Base-by-base conservation (phyloP, 2,888 invertebrate species). In the Cylindroiulus punctatus region DNA sequence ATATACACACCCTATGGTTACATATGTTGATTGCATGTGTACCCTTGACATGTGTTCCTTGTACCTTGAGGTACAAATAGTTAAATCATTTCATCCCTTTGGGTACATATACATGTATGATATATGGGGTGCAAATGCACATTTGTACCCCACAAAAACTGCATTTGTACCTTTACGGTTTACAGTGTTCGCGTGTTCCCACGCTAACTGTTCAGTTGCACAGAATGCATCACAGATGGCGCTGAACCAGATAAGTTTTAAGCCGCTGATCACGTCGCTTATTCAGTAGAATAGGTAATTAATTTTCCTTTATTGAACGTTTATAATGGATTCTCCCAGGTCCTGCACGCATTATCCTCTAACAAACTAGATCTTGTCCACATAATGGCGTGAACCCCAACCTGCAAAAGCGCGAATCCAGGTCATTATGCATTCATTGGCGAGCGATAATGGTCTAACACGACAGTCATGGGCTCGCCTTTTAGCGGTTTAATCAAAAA, bases 391-490 rank as follows among this genome's bases (percentile, higher is more conserved):
- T 22, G 26, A 65, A 65, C 10, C 22, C 10, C 22, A 22, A 7
- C 26, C 65, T 22, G 22, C 22, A 65, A 65, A 65, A 65, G 65
- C 65, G n/a, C 65, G 65, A 65, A 65, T 65, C 26, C 65, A 65
- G 65, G 65, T 65, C 65, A 65, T 26, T 65, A 65, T 26, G 26
- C 65, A 26, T 22, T 17, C 57, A 57, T 57, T 57, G 5, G n/a
- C 57, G n/a, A 4, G 26, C 65, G 65, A 65, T 26, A 65, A 65
- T 65, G 65, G 26, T 22, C 65, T 22, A 65, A 65, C 65, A n/a
- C 65, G 65, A 65, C 65, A 65, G 65, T 65, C 65, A 22, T 65
- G 65, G 65, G 65, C 65, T 26, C 26, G 65, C 65, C 65, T 65
- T 65, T 65, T 65, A 65, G 65, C 65, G 8, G 65, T 65, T 26